These are phyloP conservation scores for Hydrophis major DNA, from an alignment of 2,797 vertebrate genomes.

Conservation along the genomic window DNA sequence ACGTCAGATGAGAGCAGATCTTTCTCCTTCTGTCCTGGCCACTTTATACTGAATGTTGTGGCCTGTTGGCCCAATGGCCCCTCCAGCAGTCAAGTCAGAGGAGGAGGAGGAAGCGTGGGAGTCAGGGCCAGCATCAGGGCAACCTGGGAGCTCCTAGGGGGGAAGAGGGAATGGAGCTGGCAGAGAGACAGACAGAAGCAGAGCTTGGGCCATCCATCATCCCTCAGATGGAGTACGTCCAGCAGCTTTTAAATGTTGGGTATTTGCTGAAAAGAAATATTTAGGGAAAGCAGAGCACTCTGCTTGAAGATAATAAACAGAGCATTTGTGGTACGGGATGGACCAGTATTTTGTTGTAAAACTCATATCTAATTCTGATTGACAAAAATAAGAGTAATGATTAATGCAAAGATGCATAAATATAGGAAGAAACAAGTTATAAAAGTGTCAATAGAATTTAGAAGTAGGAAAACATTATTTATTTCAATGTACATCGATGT, in stretches of 20 bases:
- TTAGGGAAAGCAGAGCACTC: neutral
- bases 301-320: neutral
- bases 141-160: too few species aligned
- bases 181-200: too few species aligned
- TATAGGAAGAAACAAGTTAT: neutral
- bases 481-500: neutral
- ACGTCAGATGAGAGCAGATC: too few species aligned
- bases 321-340: neutral
- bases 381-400: neutral
- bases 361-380: neutral
- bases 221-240: neutral
- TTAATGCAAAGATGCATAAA: neutral
- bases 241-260: neutral
- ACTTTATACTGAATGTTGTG: too few species aligned
- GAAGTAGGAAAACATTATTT: neutral
- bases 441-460: neutral
- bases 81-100: too few species aligned
- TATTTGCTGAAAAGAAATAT: neutral
- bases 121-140: too few species aligned
- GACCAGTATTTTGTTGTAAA: neutral
- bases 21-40: too few species aligned
- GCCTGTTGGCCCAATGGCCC: too few species aligned
- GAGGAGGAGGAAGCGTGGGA: too few species aligned
- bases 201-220: too few species aligned
- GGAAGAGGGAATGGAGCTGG: too few species aligned